Evolutionary conservation across 2,797 vertebrate species (phyloP).

Genomic region (Cyclura pinguis): DNA sequence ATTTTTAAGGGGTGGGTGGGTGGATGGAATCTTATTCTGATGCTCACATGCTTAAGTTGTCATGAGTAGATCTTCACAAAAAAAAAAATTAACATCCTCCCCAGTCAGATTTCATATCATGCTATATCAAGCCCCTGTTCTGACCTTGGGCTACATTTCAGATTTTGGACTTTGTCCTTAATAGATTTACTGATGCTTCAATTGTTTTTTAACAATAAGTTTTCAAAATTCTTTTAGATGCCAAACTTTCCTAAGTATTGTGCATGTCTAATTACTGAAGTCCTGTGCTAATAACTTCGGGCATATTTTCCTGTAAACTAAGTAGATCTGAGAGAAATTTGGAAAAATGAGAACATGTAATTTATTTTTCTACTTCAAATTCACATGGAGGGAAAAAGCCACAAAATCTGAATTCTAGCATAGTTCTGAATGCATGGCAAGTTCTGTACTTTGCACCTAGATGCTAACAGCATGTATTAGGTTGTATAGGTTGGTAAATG

Average conservation of each 20-base stretch:
- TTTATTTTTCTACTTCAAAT: background rate
- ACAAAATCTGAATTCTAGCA: background rate
- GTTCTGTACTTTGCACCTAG: conserved; percentile 30
- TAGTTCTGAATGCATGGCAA: background rate
- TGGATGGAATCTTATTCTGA: background rate
- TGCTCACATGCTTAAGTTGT: background rate
- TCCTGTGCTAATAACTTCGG: background rate
- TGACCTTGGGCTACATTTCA: background rate
- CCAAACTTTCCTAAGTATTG: background rate
- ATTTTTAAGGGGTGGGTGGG: background rate
- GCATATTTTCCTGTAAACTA: background rate
- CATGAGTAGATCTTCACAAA: background rate
- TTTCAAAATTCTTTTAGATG: conserved; percentile 3
- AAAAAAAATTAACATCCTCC: too few relatives aligned
- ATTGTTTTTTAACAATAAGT: background rate
- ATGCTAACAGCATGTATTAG: conserved; percentile 36
- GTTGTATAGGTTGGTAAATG: conserved; percentile 37
- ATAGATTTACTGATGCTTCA: background rate
- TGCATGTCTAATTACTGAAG: background rate
- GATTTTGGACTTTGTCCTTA: background rate
- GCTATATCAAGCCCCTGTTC: background rate
- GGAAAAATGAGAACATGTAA: background rate
- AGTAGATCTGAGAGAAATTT: background rate
- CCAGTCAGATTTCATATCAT: background rate
- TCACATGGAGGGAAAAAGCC: background rate